These are phyloP conservation scores for Camponotus pennsylvanicus DNA, from an alignment of 1,140 invertebrate species.

Conservation along the genomic window DNA sequence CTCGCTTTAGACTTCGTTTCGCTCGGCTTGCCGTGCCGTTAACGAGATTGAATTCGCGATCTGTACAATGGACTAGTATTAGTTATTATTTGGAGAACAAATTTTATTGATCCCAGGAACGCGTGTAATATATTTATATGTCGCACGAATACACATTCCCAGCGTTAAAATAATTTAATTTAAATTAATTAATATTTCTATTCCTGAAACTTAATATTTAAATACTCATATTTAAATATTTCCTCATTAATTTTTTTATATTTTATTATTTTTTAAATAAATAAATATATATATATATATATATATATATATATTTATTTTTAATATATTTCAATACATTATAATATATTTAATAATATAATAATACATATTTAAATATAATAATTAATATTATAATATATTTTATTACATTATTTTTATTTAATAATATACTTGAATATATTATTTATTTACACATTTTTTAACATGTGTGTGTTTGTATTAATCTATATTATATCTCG, in stretches of 20 bases:
- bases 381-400: neutral
- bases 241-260: neutral
- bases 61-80: neutral
- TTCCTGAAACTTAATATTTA: neutral
- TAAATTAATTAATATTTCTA: neutral
- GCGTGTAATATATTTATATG: neutral
- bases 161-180: neutral
- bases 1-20: neutral
- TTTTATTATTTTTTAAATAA: neutral
- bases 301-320: too few species aligned
- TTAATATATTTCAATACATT: too few species aligned
- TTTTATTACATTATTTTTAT: slow-evolving; percentile 13
- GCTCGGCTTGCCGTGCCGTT: neutral
- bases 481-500: neutral
- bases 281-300: too few species aligned
- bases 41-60: slow-evolving; percentile 7
- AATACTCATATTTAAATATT: too few species aligned
- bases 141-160: neutral
- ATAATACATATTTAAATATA: too few species aligned
- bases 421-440: too few species aligned
- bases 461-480: too few species aligned
- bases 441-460: too few species aligned
- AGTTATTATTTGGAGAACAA: neutral
- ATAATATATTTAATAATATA: too few species aligned
- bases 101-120: neutral